Conservation (phyloP, 2,888 invertebrate genomes). For the Lepetodrilus schrolli region DNA sequence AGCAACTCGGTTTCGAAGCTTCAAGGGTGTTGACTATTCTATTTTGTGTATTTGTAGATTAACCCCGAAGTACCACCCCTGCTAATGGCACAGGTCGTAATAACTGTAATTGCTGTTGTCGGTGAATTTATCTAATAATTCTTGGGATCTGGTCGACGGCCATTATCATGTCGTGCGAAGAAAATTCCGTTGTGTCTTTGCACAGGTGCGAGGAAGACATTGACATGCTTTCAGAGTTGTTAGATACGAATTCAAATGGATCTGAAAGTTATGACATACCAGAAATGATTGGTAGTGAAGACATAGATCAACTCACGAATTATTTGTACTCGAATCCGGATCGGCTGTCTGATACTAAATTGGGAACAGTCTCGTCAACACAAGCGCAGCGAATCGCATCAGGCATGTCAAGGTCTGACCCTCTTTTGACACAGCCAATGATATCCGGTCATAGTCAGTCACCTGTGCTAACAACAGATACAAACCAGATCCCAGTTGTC, state of each 20-base stretch:
- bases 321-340: neutral
- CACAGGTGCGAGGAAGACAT: neutral
- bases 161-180: too few relatives aligned
- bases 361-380: too few relatives aligned
- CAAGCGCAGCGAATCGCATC: too few relatives aligned
- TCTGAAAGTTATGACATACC: neutral
- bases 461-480: neutral
- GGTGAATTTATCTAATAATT: too few relatives aligned
- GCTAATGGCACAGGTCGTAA: too few relatives aligned
- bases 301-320: neutral
- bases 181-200: neutral
- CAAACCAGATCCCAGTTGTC: neutral
- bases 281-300: neutral
- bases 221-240: neutral
- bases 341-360: neutral
- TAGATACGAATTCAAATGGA: neutral
- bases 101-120: too few relatives aligned
- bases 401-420: neutral
- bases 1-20: too few relatives aligned
- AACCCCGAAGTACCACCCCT: too few relatives aligned
- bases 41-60: too few relatives aligned
- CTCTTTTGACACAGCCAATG: neutral
- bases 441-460: too few relatives aligned
- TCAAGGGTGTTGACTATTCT: too few relatives aligned
- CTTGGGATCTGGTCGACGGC: too few relatives aligned